Conservation (phyloP, 2,797 vertebrate species). For the Gallirallus australis region DNA sequence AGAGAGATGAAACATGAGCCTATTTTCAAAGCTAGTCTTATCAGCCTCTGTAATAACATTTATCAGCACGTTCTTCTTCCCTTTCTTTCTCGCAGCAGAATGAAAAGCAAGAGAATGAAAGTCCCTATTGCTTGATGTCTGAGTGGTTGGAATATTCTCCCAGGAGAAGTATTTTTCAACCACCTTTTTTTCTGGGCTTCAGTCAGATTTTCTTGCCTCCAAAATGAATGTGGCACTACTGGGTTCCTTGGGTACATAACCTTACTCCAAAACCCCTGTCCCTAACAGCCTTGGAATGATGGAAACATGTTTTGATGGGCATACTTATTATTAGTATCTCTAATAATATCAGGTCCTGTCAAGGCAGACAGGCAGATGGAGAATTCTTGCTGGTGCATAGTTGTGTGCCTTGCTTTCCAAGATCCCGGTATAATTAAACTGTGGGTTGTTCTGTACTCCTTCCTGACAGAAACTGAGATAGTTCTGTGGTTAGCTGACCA, state of each 20-base stretch:
- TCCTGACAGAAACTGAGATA: not conserved
- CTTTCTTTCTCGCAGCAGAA: not conserved
- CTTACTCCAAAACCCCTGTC: not conserved
- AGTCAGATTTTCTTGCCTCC: not conserved
- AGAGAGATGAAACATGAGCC: not conserved
- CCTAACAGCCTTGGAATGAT: not conserved
- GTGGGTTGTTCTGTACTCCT: not conserved
- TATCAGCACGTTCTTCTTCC: not conserved
- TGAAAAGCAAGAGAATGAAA: not conserved
- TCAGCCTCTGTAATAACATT: not conserved
- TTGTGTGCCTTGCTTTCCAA: not conserved
- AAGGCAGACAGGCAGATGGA: not conserved
- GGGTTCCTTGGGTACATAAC: not conserved
- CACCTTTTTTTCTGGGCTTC: not conserved
- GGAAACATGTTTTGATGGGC: not conserved
- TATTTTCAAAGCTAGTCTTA: not conserved
- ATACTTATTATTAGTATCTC: not conserved
- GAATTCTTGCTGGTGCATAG: not conserved
- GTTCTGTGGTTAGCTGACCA: not conserved
- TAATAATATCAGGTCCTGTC: not conserved
- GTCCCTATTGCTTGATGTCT: not conserved
- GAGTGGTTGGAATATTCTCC: not conserved
- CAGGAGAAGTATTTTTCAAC: not conserved
- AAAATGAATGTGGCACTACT: not conserved
- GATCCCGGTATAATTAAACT: not conserved